phyloP scores from a whole-genome alignment of 1,140 invertebrate genomes.

The Drosophila serrata region DNA sequence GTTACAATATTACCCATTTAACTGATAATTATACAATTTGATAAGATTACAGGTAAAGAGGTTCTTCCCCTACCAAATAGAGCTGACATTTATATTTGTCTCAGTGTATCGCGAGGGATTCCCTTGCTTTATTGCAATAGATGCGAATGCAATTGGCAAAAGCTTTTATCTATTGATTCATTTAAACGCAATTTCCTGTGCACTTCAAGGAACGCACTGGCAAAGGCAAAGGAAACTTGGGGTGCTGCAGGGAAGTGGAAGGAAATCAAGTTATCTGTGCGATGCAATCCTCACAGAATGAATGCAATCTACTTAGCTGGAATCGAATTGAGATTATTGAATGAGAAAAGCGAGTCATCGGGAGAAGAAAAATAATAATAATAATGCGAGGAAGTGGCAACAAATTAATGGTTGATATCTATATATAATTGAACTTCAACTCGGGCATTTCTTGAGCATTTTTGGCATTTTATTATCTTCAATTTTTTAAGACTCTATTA shows the following conservation, averaged over 20 bases:
- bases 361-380: background rate
- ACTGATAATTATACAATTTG: constrained; percentile 16
- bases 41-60: constrained; percentile 16
- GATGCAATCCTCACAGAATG: constrained; percentile 42
- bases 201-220: constrained; percentile 20
- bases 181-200: constrained; percentile 75
- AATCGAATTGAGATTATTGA: constrained; percentile 48
- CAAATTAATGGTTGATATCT: background rate
- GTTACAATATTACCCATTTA: constrained; percentile 4
- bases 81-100: no score
- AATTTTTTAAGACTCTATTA: no score
- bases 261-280: constrained; percentile 48
- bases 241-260: background rate
- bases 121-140: constrained; percentile 29
- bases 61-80: no score
- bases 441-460: background rate
- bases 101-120: constrained; percentile 21
- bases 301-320: constrained; percentile 42
- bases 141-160: constrained; percentile 74
- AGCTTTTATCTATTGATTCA: constrained; percentile 79
- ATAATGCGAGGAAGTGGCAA: background rate
- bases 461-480: background rate
- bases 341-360: constrained; percentile 20
- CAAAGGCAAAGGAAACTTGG: background rate
- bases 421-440: background rate